Conservation (phyloP, 2,113 vertebrate genomes). For the Procavia capensis region DNA sequence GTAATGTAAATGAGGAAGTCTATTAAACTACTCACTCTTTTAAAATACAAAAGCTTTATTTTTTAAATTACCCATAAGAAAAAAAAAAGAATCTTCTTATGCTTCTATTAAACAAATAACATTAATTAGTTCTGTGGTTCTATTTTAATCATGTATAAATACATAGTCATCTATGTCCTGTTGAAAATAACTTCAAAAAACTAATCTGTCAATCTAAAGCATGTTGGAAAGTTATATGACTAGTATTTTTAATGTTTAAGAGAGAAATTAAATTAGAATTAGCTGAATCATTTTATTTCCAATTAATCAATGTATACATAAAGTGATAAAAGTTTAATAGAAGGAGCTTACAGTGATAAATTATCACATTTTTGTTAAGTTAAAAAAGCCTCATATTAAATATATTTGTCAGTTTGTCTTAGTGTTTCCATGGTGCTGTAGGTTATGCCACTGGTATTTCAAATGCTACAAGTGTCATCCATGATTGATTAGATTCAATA, state of each 20-base stretch:
- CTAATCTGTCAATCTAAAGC: neutral
- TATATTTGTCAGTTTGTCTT: neutral
- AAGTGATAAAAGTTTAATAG: neutral
- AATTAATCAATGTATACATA: neutral
- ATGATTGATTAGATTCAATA: neutral
- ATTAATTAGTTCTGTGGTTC: neutral
- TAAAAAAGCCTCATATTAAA: neutral
- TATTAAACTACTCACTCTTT: neutral
- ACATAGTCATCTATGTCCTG: neutral
- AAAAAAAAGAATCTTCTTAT: neutral
- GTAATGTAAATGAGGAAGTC: neutral
- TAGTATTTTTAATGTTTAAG: neutral
- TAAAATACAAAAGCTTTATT: conserved; percentile 8
- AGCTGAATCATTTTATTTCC: neutral
- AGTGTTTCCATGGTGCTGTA: neutral
- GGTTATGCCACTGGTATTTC: neutral
- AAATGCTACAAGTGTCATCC: neutral
- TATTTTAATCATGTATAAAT: neutral
- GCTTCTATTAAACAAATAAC: neutral
- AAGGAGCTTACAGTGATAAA: neutral
- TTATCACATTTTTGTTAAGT: neutral
- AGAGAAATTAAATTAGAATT: neutral
- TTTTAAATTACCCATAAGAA: neutral
- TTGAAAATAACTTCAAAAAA: neutral
- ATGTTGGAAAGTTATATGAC: neutral